Conservation (phyloP, 2,888 invertebrate genomes). For the Ectemnius cavifrons region DNA sequence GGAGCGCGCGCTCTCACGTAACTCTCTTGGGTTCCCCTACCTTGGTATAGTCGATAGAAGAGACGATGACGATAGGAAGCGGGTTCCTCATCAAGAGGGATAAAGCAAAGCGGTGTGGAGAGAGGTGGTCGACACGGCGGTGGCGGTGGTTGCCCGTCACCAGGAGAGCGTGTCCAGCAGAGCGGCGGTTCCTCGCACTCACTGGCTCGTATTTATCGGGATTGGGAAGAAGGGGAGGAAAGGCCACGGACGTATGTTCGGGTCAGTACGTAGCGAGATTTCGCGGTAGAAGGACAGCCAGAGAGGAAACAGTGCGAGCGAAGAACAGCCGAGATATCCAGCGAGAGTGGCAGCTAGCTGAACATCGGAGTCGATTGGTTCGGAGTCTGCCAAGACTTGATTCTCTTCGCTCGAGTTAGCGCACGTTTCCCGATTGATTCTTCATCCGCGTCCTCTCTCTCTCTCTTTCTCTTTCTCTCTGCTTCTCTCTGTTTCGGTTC, state of each 20-base stretch:
- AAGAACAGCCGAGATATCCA: neutral
- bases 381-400: neutral
- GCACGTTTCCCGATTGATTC: too few species aligned
- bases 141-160: conserved; percentile 7
- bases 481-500: neutral
- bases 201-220: conserved; percentile 69
- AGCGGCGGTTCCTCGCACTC: conserved; percentile 38
- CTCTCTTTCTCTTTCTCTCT: neutral
- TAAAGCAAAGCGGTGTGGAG: too few species aligned
- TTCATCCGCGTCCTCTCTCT: neutral
- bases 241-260: conserved; percentile 41
- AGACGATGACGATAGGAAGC: too few species aligned
- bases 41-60: too few species aligned
- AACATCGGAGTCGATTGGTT: neutral
- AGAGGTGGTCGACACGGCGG: too few species aligned
- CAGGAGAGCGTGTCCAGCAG: conserved; percentile 33
- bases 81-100: too few species aligned
- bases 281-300: conserved; percentile 63
- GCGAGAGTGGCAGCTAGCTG: too few species aligned
- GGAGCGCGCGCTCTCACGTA: too few species aligned
- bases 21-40: too few species aligned
- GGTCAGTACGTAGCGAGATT: conserved; percentile 70
- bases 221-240: conserved; percentile 57
- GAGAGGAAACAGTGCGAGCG: neutral
- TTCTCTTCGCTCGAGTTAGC: too few species aligned